Evolutionary conservation across 2,797 vertebrate species (phyloP).

Genomic region (Danio kyathit): DNA sequence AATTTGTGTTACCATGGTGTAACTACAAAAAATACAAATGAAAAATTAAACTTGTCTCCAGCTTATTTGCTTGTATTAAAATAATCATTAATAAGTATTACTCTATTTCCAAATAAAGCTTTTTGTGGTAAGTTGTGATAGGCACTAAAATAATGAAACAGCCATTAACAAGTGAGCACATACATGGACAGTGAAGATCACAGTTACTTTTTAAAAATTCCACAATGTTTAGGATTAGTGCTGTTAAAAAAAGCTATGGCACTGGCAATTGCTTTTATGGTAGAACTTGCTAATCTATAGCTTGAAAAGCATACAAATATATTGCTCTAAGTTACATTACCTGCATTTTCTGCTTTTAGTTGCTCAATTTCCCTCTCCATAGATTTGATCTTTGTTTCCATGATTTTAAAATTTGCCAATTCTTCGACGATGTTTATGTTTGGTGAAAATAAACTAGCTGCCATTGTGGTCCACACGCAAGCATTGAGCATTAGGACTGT

Average conservation of each 20-base stretch:
- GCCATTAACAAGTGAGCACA: background rate
- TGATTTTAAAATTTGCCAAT: slow-evolving; percentile 7
- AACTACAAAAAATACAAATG: too few species aligned
- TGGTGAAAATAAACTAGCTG: slow-evolving; percentile 30
- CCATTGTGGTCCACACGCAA: background rate
- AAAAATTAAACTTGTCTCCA: background rate
- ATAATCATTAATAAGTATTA: background rate
- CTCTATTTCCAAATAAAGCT: background rate
- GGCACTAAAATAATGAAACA: background rate
- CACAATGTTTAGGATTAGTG: too few species aligned
- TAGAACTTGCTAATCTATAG: too few species aligned
- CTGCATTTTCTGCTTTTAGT: slow-evolving; percentile 18
- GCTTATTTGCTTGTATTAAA: background rate
- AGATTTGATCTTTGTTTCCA: background rate
- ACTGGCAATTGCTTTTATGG: background rate
- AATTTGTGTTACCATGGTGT: too few species aligned
- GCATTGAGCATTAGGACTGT: slow-evolving; percentile 13
- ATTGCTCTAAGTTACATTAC: background rate
- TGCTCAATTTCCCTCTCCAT: slow-evolving; percentile 21
- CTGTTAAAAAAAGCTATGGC: too few species aligned
- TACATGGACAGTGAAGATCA: background rate
- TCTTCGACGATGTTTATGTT: slow-evolving; percentile 35
- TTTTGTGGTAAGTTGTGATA: too few species aligned
- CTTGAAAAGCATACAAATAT: background rate
- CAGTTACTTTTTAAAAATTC: too few species aligned